Base-by-base conservation (phyloP, 2,888 invertebrate genomes). In the Trissolcus brochymenae region DNA sequence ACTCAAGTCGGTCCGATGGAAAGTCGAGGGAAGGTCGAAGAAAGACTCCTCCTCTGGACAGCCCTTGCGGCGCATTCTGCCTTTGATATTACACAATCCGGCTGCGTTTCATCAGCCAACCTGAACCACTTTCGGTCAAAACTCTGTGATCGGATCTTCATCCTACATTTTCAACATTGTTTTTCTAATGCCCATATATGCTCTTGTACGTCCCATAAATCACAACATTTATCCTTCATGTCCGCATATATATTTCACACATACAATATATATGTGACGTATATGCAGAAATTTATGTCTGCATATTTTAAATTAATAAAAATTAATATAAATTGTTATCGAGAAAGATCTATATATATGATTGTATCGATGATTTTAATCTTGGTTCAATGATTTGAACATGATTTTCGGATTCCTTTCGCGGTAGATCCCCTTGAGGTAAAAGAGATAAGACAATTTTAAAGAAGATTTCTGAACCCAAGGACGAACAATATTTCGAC, bases 81-180 rank as follows among this genome's bases (percentile, higher is more conserved):
- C 83, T 83, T 83, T 78, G 79, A 16, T 76, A 80, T 84, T 84
- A 81, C 82, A 82, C 81, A 84, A 83, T 57, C 46, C 55, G 50
- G 40, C 55, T 65, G 67, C 50, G 66, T 76, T 79, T 62, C 76
- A 73, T 51, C 73, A 57, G 51, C 65, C 13, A 51, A 59, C 43
- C 53, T 78, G 74, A 83, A 72, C 35, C 61, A 35, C 65, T 54
- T 74, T 71, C 66, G 57, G 59, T 62, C 64, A 40, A 46, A 43
- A 55, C 6, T 74, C 19, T n/a, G 17, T 46, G 64, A 57, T 46
- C 49, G 56, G 16, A 29, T 53, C 43, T 29, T 54, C 51, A 13
- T n/a, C 16, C 41, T 43, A 25, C 13, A 53, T 29, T 53, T 53
- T 25, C 53, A 25, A 25, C 41, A 6, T 71, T 64, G 59, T 74